Percentiles rank a stretch among this genome's conserved stretches.
Evolutionary conservation across 1,140 invertebrate species (phyloP).

Genomic region (Melitaea cinxia): DNA sequence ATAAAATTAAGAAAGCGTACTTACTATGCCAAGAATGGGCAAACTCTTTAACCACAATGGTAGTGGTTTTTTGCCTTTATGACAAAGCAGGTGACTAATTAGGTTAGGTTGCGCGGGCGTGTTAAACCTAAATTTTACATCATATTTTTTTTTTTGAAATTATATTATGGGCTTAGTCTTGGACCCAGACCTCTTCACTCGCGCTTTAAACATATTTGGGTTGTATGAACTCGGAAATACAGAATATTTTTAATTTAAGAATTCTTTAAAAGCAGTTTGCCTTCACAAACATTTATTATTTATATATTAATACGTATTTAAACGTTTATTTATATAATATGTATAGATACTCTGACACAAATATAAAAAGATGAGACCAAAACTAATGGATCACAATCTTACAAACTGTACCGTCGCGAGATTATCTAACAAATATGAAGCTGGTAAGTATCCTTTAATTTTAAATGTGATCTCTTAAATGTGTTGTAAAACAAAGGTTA

Average conservation of each 20-base stretch:
- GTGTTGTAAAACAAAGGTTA: neutral
- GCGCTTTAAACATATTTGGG: no score
- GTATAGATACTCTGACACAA: neutral
- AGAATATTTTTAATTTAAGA: no score
- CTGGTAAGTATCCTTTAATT: slow-evolving; percentile 45
- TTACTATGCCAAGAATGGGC: no score
- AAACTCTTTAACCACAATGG: no score
- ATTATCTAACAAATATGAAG: slow-evolving; percentile 52
- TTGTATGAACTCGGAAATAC: no score
- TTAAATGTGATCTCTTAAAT: neutral
- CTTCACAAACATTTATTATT: slow-evolving; percentile 27
- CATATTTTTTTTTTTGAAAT: no score
- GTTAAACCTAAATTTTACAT: neutral
- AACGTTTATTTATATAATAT: slow-evolving; percentile 1
- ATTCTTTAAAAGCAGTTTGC: slow-evolving; percentile 19
- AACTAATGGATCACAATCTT: slow-evolving; percentile 35
- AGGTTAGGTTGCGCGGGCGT: no score
- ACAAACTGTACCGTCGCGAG: slow-evolving; percentile 33
- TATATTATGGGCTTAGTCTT: no score
- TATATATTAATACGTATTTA: slow-evolving; percentile 33
- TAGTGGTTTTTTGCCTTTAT: neutral
- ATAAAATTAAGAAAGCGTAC: no score
- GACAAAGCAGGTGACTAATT: no score
- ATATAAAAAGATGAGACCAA: slow-evolving; percentile 33
- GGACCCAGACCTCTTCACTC: no score